phyloP scores from a whole-genome alignment of 2,888 invertebrate genomes.

The Conomelus anceps region DNA sequence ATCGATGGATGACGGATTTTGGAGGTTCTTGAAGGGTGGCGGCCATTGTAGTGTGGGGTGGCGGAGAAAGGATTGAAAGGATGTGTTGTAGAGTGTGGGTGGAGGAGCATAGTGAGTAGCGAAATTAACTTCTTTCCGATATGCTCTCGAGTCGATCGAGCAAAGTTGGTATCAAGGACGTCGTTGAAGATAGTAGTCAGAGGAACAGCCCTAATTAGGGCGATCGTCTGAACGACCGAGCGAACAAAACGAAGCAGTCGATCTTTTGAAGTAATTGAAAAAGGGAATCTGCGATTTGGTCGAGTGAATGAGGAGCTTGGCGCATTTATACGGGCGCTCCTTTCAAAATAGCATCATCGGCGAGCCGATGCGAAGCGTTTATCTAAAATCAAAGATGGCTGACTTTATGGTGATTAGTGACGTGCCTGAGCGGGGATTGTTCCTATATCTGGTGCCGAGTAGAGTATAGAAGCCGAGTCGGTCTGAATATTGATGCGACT shows the following conservation, averaged over 20 bases:
- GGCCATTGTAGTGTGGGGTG: neutral
- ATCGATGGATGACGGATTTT: neutral
- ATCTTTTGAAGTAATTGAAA: constrained; percentile 13
- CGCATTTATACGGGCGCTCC: neutral
- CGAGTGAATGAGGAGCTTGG: neutral
- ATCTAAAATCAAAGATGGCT: constrained; percentile 14
- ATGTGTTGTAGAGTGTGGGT: neutral
- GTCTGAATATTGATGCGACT: constrained; percentile 13
- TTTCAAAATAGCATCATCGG: constrained; percentile 1
- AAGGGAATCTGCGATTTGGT: constrained; percentile 3
- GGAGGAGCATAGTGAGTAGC: neutral
- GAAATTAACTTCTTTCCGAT: neutral
- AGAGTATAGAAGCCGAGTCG: neutral
- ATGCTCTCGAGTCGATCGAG: neutral
- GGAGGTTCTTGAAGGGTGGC: neutral
- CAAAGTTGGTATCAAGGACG: neutral
- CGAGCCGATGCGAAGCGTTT: constrained; percentile 1
- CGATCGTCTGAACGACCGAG: neutral
- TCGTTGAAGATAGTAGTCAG: neutral
- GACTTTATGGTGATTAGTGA: constrained; percentile 13
- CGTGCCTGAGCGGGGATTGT: constrained; percentile 5
- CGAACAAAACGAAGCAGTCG: neutral
- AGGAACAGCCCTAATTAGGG: neutral
- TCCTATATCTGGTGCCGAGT: neutral
- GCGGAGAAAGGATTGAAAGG: too few relatives aligned